A percentile compares a stretch with the other conserved stretches of the same genome.
These are phyloP conservation scores for Montipora capitata DNA, from an alignment of 92 coral and sea anemone genomes.

Conservation along the genomic window DNA sequence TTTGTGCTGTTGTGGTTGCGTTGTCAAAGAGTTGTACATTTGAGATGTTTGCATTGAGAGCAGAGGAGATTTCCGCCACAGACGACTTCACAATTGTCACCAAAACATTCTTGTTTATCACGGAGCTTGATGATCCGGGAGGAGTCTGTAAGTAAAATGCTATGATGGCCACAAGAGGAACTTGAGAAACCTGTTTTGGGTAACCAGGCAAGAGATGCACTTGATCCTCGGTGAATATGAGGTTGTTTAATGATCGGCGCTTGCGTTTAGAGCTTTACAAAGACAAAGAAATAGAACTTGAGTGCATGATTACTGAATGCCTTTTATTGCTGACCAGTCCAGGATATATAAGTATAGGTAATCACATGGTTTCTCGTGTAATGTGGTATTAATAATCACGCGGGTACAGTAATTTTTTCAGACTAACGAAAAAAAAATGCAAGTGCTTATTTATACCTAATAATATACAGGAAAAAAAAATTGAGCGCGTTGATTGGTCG, in stretches of 20 bases:
- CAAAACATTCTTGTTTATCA: conserved; percentile 21
- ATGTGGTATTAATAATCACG: too few relatives aligned
- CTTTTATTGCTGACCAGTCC: neutral
- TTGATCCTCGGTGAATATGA: neutral
- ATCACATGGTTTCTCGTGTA: too few relatives aligned
- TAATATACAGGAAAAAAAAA: too few relatives aligned
- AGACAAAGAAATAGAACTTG: neutral
- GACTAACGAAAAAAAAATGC: too few relatives aligned
- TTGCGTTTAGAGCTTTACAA: neutral
- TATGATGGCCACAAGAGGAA: neutral
- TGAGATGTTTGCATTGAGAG: conserved; percentile 45
- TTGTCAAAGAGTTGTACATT: neutral
- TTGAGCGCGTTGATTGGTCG: too few relatives aligned
- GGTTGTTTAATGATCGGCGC: neutral
- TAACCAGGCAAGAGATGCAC: neutral
- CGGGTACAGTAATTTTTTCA: too few relatives aligned
- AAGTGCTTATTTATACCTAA: too few relatives aligned
- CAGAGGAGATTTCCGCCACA: conserved; percentile 22
- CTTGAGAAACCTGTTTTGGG: neutral
- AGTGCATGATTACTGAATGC: too few relatives aligned
- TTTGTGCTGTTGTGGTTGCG: too few relatives aligned
- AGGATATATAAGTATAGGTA: too few relatives aligned
- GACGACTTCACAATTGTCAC: conserved; percentile 30
- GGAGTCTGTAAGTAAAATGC: conserved; percentile 55
- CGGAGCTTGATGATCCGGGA: conserved; percentile 20